A percentile compares a stretch with the other conserved stretches of the same genome.
Conservation (phyloP, 2,888 invertebrate species). For the Cerastis rubricosa region DNA sequence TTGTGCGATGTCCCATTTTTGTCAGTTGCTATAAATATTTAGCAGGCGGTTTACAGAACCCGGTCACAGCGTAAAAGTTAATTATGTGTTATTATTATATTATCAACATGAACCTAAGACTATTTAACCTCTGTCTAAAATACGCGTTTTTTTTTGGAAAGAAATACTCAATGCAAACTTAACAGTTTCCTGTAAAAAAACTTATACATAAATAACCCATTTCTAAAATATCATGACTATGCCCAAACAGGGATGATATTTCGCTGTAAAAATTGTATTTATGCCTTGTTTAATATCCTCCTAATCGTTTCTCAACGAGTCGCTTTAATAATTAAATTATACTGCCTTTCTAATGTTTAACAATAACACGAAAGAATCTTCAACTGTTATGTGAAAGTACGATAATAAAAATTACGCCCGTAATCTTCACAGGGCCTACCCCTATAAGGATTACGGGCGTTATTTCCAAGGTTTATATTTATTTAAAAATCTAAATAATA, state of each 20-base stretch:
- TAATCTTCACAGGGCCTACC: no score
- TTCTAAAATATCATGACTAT: neutral
- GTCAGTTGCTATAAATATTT: neutral
- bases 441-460: no score
- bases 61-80: neutral
- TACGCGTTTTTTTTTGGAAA: neutral
- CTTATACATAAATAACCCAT: neutral
- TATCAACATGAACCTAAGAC: neutral
- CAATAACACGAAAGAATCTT: conserved; percentile 30
- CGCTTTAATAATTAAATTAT: conserved; percentile 47
- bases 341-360: conserved; percentile 45
- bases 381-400: conserved; percentile 2
- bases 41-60: neutral
- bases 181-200: no score
- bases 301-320: conserved; percentile 32
- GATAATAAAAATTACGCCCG: neutral
- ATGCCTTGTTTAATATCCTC: conserved; percentile 15
- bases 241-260: neutral
- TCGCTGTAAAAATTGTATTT: conserved; percentile 21
- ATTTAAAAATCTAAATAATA: no score
- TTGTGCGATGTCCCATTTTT: neutral
- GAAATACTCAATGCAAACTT: neutral
- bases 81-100: neutral
- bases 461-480: no score
- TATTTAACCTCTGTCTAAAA: neutral